phyloP scores from a whole-genome alignment of 2,888 invertebrate genomes.

The Plebejus anna region DNA sequence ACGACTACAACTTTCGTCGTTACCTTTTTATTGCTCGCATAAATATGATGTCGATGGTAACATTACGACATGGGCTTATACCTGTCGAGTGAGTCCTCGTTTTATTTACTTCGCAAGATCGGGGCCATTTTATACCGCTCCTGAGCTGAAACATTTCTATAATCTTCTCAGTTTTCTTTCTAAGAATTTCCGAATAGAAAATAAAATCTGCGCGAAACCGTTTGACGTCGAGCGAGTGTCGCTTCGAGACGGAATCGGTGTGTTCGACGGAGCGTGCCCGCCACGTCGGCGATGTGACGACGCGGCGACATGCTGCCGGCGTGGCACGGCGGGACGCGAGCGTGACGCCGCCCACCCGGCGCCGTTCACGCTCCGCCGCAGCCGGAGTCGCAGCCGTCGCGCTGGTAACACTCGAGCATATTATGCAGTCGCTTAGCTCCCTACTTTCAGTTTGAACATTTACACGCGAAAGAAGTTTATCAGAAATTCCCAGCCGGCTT shows the following conservation, averaged over 20 bases:
- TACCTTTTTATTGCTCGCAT: neutral
- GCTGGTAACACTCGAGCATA: conserved; percentile 19
- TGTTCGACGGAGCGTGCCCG: conserved; percentile 10
- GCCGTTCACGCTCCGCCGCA: conserved; percentile 18
- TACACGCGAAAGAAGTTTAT: conserved; percentile 28
- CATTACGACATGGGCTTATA: neutral
- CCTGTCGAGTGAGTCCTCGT: neutral
- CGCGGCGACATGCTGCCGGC: neutral
- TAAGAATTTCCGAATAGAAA: conserved; percentile 2
- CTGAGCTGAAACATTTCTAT: neutral
- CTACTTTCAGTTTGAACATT: conserved; percentile 24
- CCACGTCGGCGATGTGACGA: conserved; percentile 19
- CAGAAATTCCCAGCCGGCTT: conserved; percentile 3
- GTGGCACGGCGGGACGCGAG: conserved; percentile 17
- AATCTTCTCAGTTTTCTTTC: neutral
- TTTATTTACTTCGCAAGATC: neutral
- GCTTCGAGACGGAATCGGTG: conserved; percentile 22
- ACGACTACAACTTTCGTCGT: neutral
- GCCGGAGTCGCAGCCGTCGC: conserved; percentile 13
- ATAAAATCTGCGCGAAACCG: neutral
- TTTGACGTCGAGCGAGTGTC: conserved; percentile 18
- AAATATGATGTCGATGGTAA: neutral
- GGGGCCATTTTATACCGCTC: neutral
- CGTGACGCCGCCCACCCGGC: conserved; percentile 18
- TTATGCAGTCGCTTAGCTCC: conserved; percentile 23